A percentile compares a stretch with the other conserved stretches of the same genome.
Conservation (phyloP, 2,113 vertebrate species). For the Macrotus californicus region DNA sequence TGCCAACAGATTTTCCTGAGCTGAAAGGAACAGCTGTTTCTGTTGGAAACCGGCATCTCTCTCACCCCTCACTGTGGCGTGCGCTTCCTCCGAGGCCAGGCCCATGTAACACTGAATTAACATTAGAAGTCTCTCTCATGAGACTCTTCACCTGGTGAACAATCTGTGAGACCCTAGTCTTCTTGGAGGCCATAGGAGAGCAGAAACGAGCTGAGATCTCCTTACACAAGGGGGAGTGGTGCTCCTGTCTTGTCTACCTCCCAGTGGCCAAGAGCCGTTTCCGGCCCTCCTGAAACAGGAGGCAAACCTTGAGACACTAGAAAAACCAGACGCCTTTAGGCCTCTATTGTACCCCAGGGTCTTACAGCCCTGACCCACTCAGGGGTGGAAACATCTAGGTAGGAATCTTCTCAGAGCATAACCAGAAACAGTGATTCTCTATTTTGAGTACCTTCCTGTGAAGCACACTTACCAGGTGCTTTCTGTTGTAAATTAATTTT, state of each 20-base stretch:
- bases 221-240: accelerated
- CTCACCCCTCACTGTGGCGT: slow-evolving; percentile 31
- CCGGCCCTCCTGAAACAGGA: not conserved
- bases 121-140: slow-evolving; percentile 33
- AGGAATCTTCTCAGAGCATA: slow-evolving; percentile 12
- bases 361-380: not conserved
- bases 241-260: not conserved
- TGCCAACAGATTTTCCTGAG: slow-evolving; percentile 55
- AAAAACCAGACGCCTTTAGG: not conserved
- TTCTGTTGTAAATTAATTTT: not conserved
- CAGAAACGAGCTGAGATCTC: not conserved
- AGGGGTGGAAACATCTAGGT: not conserved
- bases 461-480: not conserved
- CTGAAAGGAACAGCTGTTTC: slow-evolving; percentile 61
- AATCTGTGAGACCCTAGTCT: not conserved
- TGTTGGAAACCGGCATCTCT: slow-evolving; percentile 42
- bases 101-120: not conserved
- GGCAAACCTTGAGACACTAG: not conserved
- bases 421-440: not conserved
- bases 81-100: slow-evolving; percentile 6
- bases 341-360: not conserved
- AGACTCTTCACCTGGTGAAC: not conserved
- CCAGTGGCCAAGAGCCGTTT: not conserved
- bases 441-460: not conserved
- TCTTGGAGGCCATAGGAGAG: not conserved